Percentiles rank a stretch among this genome's conserved stretches.
Evolutionary conservation across 1,140 invertebrate genomes (phyloP).

Genomic region (Argopecten irradians): DNA sequence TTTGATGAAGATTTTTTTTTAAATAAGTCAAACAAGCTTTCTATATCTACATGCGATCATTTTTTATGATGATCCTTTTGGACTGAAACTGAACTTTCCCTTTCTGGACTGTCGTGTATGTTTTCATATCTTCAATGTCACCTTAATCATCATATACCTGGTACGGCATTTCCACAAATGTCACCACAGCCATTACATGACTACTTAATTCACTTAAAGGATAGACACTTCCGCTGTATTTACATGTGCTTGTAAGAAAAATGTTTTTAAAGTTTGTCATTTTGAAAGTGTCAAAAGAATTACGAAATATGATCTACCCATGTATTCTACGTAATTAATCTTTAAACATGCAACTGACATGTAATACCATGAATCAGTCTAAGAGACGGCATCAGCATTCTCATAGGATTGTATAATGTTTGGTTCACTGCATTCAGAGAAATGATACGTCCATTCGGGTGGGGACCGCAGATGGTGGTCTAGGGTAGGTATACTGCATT

Average conservation of each 20-base stretch:
- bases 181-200: background rate
- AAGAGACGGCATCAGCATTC: background rate
- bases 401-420: background rate
- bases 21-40: too few relatives aligned
- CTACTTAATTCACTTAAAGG: background rate
- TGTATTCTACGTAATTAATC: background rate
- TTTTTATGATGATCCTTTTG: too few relatives aligned
- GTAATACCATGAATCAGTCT: background rate
- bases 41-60: too few relatives aligned
- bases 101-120: too few relatives aligned
- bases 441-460: background rate
- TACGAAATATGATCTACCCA: background rate
- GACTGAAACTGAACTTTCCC: too few relatives aligned
- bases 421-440: background rate
- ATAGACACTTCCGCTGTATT: background rate
- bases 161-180: background rate
- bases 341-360: background rate
- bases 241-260: background rate
- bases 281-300: background rate
- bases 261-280: constrained; percentile 12
- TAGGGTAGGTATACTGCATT: background rate
- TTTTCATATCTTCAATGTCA: background rate
- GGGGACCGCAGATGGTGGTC: background rate
- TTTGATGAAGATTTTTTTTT: too few relatives aligned
- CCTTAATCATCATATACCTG: background rate